Conservation (phyloP, 2,797 vertebrate species). For the Anguilla pacifica region DNA sequence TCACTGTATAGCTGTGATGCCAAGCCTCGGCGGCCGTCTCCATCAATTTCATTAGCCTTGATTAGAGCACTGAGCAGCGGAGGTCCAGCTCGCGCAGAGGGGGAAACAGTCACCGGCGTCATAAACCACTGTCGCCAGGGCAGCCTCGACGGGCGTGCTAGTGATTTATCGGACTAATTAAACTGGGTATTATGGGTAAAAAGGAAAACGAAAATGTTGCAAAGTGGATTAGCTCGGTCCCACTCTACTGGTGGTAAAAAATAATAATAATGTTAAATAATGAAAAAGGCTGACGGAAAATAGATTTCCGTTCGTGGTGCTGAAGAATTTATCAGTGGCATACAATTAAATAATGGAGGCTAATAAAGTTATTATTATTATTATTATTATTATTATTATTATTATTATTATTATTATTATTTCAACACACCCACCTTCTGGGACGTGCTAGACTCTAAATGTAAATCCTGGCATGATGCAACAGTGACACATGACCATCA, state of each 20-base stretch:
- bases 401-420: no score
- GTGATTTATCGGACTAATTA: conserved; percentile 21
- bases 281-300: conserved; percentile 13
- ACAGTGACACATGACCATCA: neutral
- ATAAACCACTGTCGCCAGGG: neutral
- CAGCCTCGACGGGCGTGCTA: neutral
- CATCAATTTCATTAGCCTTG: conserved; percentile 8
- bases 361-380: neutral
- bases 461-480: neutral
- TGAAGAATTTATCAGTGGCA: neutral
- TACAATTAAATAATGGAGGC: neutral
- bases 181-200: conserved; percentile 2
- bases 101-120: neutral
- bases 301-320: neutral
- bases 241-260: neutral
- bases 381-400: no score
- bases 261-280: neutral
- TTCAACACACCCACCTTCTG: no score
- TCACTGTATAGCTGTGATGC: no score
- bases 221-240: neutral
- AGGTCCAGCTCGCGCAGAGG: neutral
- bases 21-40: neutral
- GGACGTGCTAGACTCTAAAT: neutral
- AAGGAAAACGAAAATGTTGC: neutral
- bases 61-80: neutral